Percentiles rank a stretch among this genome's conserved stretches.
Evolutionary conservation across 2,888 invertebrate genomes (phyloP).

Genomic region (Drosophila melanosoma): DNA sequence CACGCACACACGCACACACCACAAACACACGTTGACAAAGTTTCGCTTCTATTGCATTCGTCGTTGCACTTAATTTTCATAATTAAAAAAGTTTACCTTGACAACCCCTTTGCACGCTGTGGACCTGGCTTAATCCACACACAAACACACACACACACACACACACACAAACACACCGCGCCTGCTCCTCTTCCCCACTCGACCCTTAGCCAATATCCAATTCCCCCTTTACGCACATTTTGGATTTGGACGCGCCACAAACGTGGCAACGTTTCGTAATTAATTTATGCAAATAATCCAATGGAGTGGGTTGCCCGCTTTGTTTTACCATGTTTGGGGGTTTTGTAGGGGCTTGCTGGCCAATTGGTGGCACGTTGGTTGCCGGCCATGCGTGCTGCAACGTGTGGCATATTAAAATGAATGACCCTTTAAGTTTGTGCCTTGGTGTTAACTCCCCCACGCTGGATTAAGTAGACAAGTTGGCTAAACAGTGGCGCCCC

Average conservation of each 20-base stretch:
- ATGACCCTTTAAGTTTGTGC: slow-evolving; percentile 69
- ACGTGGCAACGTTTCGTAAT: slow-evolving; percentile 71
- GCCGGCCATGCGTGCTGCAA: slow-evolving; percentile 63
- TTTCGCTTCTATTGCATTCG: slow-evolving; percentile 64
- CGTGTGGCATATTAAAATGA: slow-evolving; percentile 75
- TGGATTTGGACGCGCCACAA: slow-evolving; percentile 49
- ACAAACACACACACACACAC: slow-evolving; percentile 7
- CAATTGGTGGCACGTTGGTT: slow-evolving; percentile 19
- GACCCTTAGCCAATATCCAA: slow-evolving; percentile 37
- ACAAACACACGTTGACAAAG: slow-evolving; percentile 45
- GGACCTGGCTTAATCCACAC: slow-evolving; percentile 15
- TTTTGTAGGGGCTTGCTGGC: background rate
- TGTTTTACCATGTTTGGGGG: background rate
- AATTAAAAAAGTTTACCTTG: slow-evolving; percentile 78
- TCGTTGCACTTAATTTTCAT: slow-evolving; percentile 77
- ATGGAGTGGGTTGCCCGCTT: slow-evolving; percentile 7
- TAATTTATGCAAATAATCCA: slow-evolving; percentile 77
- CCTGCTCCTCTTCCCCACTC: background rate
- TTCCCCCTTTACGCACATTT: slow-evolving; percentile 62
- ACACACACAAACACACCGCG: background rate
- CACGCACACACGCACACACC: background rate
- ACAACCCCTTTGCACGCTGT: slow-evolving; percentile 47
- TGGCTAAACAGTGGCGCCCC: slow-evolving; percentile 57
- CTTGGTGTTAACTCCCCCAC: slow-evolving; percentile 60
- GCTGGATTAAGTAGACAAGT: slow-evolving; percentile 75